Evolutionary conservation across 2,797 vertebrate species (phyloP).

Genomic region (Anabacerthia variegaticeps): DNA sequence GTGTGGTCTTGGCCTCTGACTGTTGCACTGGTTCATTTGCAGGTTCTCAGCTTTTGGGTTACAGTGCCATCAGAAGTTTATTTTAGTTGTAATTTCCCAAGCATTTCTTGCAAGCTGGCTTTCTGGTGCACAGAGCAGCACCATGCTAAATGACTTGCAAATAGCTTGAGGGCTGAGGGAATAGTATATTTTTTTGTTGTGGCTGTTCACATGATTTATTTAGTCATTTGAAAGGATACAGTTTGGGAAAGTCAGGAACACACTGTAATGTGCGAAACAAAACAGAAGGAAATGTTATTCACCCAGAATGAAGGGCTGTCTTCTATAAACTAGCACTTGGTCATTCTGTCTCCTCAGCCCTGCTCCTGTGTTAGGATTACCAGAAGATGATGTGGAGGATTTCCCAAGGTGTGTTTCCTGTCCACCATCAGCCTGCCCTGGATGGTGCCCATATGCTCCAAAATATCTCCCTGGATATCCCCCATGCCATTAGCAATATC

Average conservation of each 20-base stretch:
- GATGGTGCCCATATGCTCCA: not conserved
- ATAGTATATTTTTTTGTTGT: not conserved
- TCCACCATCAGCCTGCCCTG: not conserved
- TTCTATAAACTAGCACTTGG: not conserved
- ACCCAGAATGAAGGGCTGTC: not conserved
- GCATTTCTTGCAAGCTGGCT: slow-evolving; percentile 40
- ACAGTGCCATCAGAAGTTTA: not conserved
- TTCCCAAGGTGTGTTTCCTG: not conserved
- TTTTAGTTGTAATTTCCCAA: slow-evolving; percentile 58
- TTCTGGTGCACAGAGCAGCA: not conserved
- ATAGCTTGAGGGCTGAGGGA: not conserved
- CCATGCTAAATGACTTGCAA: not conserved
- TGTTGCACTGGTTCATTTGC: slow-evolving; percentile 43
- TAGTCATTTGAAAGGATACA: not conserved
- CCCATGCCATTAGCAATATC: not conserved
- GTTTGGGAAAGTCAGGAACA: not conserved
- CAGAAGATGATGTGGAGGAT: not conserved
- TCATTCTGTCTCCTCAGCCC: not conserved
- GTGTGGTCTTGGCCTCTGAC: slow-evolving; percentile 1
- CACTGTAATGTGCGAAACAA: not conserved
- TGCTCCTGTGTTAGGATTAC: not conserved
- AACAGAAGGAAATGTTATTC: not conserved
- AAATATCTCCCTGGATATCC: not conserved
- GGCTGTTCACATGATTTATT: not conserved
- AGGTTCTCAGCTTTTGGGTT: slow-evolving; percentile 40